Percentiles rank a stretch among this genome's conserved stretches.
phyloP scores from a whole-genome alignment of 2,797 vertebrate genomes.

The Zalophus californianus region DNA sequence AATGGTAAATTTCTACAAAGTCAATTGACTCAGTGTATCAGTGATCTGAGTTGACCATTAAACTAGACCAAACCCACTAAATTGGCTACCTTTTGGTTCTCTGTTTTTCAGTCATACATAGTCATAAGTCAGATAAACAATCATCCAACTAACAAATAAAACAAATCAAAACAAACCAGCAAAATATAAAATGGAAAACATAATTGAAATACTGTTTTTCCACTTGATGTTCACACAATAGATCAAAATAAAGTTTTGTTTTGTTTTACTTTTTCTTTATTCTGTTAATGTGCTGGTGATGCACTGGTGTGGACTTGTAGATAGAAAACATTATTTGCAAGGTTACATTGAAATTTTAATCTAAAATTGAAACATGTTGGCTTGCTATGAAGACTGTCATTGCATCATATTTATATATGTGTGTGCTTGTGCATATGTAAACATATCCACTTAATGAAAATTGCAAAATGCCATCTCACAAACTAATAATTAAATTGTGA shows the following conservation, averaged over 20 bases:
- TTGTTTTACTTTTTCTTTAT: background rate
- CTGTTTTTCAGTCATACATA: background rate
- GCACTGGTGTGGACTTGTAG: background rate
- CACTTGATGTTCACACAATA: background rate
- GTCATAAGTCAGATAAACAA: background rate
- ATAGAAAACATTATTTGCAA: conserved; percentile 4
- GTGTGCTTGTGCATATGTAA: background rate
- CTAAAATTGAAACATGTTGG: background rate
- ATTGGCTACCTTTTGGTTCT: background rate
- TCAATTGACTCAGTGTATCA: background rate
- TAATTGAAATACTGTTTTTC: background rate
- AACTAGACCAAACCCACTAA: background rate
- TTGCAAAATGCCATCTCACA: background rate
- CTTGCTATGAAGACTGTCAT: background rate
- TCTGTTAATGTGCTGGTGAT: background rate
- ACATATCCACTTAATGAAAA: background rate
- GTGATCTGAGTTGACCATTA: background rate
- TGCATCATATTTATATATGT: background rate
- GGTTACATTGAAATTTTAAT: conserved; percentile 23
- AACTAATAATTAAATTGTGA: conserved; percentile 39
- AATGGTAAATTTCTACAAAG: conserved; percentile 8
- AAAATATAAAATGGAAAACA: conserved; percentile 26
- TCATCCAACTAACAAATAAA: background rate
- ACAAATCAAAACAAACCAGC: background rate
- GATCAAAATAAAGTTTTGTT: background rate